phyloP scores from a whole-genome alignment of 2,797 vertebrate genomes.

The Erpetoichthys calabaricus region DNA sequence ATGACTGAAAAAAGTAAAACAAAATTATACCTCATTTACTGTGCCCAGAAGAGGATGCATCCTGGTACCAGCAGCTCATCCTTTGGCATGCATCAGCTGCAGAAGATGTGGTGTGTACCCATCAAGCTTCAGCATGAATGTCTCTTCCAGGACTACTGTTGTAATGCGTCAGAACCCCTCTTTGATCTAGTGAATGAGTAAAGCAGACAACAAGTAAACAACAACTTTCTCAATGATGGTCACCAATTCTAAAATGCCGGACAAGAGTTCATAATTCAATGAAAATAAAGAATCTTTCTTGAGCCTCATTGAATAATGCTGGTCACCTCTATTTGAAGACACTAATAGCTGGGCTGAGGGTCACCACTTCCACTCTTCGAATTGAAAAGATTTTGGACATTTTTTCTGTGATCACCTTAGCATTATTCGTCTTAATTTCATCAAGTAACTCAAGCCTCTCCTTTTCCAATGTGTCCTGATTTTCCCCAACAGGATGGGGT shows the following conservation, averaged over 20 bases:
- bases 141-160: neutral
- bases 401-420: too few relatives aligned
- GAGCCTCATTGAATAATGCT: too few relatives aligned
- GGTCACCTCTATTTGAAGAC: too few relatives aligned
- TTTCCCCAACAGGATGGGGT: constrained; percentile 1
- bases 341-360: too few relatives aligned
- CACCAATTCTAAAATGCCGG: too few relatives aligned
- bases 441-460: constrained; percentile 15
- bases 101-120: constrained; percentile 3
- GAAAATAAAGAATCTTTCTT: too few relatives aligned
- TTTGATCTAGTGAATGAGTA: constrained; percentile 2
- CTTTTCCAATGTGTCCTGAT: constrained; percentile 8
- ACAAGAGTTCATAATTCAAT: too few relatives aligned
- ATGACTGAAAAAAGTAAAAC: too few relatives aligned
- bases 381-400: constrained; percentile 10
- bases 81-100: constrained; percentile 3
- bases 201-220: constrained; percentile 1
- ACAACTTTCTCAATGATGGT: constrained; percentile 1
- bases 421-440: constrained; percentile 9
- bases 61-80: too few relatives aligned
- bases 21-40: constrained; percentile 1
- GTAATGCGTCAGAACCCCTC: constrained; percentile 1
- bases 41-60: neutral
- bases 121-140: constrained; percentile 3
- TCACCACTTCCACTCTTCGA: constrained; percentile 8